Percentiles rank a stretch among this genome's conserved stretches.
These are phyloP conservation scores for Sigmodon hispidus DNA, from an alignment of 2,113 vertebrate genomes.

Conservation along the genomic window DNA sequence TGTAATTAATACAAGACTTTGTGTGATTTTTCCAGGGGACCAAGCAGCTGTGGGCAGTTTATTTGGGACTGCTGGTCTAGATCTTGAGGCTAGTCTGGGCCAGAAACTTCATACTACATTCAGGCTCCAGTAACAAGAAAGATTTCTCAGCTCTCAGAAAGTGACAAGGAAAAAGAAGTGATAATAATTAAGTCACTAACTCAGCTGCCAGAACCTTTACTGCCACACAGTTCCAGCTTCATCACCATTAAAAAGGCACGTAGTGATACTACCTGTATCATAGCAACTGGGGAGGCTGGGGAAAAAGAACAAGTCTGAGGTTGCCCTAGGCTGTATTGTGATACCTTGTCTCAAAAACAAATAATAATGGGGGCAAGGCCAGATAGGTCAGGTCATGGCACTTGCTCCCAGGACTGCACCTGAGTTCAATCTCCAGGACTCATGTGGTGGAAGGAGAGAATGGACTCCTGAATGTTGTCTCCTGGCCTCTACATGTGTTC, in stretches of 20 bases:
- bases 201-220: not conserved
- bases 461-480: not conserved
- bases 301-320: not conserved
- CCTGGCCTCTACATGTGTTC: not conserved
- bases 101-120: no score
- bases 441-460: not conserved
- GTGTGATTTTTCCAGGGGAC: no score
- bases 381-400: not conserved
- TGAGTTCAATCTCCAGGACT: not conserved
- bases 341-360: not conserved
- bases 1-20: no score
- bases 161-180: not conserved
- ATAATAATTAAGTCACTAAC: not conserved
- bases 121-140: slow-evolving; percentile 9
- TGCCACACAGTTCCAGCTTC: not conserved
- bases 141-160: not conserved
- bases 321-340: not conserved
- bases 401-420: not conserved
- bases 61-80: no score
- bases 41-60: no score
- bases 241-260: not conserved
- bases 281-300: not conserved
- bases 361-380: not conserved
- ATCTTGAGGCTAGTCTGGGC: no score
- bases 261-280: not conserved